Evolutionary conservation across 2,113 vertebrate genomes (phyloP), one percentile per base, ranked within the genome.

Genomic region (Rhea americana): DNA sequence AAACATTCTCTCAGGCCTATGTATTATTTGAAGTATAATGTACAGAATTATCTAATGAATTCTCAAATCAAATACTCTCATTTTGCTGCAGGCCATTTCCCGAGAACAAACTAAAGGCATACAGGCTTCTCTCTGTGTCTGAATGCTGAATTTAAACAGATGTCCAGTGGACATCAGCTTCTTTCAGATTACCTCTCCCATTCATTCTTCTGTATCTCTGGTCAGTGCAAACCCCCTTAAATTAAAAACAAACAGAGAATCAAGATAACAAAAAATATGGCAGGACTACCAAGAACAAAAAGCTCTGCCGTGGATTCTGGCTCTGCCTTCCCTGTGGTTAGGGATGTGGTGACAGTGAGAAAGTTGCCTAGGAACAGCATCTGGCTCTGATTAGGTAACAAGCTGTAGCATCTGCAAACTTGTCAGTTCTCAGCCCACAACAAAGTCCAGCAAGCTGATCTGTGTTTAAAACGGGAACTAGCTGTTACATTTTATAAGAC

Each of bases 1-100:
- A 85, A 95, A 82, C 93, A 83, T 93, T 90, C 91, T 97, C 90
- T 93, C 89, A 83, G 83, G 82, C 82, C 87, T 89, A n/a, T 86
- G 82, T 94, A 96, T 85, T 90, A 88, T 83, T 88, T 86, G 93
- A 91, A 93, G 87, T 87, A 85, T 26, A 92, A 86, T 3, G 50
- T 90, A 67, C 73, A 80, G 93, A 95, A 96, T 94, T 94, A 95
- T 92, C 95, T 95, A 95, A 96, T 93, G 94, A 96, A 97, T 96
- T 95, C 95, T 94, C 86, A 94, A 94, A 94, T 93, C 92, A 96
- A 96, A 94, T 94, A 88, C 89, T 90, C 91, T 55, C 73, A 37
- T 92, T 93, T 94, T 94, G 92, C 95, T 91, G 94, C 91, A 91
- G 96, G 91, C 94, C 94, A 91, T 95, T 92, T 96, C 86, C 81